These are phyloP conservation scores for Alcedo atthis DNA, from an alignment of 2,797 vertebrate species.

Conservation along the genomic window DNA sequence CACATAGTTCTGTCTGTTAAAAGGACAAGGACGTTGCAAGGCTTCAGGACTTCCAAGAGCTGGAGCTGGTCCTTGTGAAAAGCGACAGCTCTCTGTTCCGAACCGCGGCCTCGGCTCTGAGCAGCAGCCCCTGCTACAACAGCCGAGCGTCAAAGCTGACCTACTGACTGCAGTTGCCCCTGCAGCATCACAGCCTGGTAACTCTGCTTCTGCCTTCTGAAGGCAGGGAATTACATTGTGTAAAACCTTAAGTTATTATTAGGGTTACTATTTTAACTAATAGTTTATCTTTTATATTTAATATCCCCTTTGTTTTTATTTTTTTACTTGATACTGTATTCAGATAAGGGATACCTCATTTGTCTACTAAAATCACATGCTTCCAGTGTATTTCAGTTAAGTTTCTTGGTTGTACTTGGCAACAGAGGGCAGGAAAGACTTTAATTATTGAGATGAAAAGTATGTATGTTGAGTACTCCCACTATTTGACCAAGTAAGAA, in stretches of 20 bases:
- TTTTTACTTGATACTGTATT: constrained; percentile 53
- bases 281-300: constrained; percentile 56
- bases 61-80: constrained; percentile 86
- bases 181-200: background rate
- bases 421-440: background rate
- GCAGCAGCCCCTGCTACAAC: constrained; percentile 87
- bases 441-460: background rate
- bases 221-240: background rate
- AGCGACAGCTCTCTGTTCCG: constrained; percentile 76
- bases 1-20: background rate
- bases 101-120: constrained; percentile 71
- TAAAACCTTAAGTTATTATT: constrained; percentile 55
- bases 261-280: constrained; percentile 62
- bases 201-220: background rate
- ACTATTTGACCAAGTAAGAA: background rate
- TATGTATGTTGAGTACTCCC: background rate
- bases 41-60: constrained; percentile 92
- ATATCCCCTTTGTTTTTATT: constrained; percentile 38
- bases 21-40: constrained; percentile 93
- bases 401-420: background rate
- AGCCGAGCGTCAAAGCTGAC: constrained; percentile 89
- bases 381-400: background rate
- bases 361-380: background rate
- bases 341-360: constrained; percentile 43
- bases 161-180: constrained; percentile 77